Percentiles rank a stretch among this genome's conserved stretches.
Conservation (phyloP, 2,888 invertebrate genomes). For the Lagria hirta region DNA sequence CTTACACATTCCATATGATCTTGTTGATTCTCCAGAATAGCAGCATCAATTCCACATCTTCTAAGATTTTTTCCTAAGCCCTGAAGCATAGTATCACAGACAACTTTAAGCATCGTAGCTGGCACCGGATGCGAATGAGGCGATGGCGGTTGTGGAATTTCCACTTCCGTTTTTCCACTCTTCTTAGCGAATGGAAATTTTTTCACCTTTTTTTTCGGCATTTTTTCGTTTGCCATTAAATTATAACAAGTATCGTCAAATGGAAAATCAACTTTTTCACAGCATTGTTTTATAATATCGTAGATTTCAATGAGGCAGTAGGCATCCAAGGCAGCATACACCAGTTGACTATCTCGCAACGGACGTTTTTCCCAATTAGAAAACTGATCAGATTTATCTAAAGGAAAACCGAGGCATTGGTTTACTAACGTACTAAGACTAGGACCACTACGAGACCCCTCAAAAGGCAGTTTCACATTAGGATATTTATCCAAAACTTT, state of each 20-base stretch:
- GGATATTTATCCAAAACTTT: slow-evolving; percentile 58
- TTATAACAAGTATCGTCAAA: slow-evolving; percentile 66
- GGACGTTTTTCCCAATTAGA: slow-evolving; percentile 90
- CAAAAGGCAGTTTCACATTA: slow-evolving; percentile 60
- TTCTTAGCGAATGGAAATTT: slow-evolving; percentile 46
- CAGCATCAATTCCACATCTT: slow-evolving; percentile 64
- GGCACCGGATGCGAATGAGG: slow-evolving; percentile 39
- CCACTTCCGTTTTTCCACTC: slow-evolving; percentile 4
- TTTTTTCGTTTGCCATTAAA: slow-evolving; percentile 59
- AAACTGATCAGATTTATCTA: slow-evolving; percentile 88
- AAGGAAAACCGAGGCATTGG: slow-evolving; percentile 71
- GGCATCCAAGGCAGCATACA: slow-evolving; percentile 87
- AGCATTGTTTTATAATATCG: slow-evolving; percentile 60
- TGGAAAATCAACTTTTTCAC: slow-evolving; percentile 56
- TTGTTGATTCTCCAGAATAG: slow-evolving; percentile 55
- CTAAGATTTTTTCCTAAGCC: slow-evolving; percentile 65
- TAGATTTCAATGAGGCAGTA: slow-evolving; percentile 82
- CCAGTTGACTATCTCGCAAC: slow-evolving; percentile 72
- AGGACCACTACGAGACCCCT: slow-evolving; percentile 60
- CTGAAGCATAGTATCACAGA: slow-evolving; percentile 64
- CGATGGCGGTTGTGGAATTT: slow-evolving; percentile 42
- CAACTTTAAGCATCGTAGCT: slow-evolving; percentile 51
- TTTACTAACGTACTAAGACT: slow-evolving; percentile 75
- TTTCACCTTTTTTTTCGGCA: slow-evolving; percentile 51
- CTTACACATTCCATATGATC: slow-evolving; percentile 58